Conservation (phyloP, 2,888 invertebrate genomes). For the Agrilus biguttatus region DNA sequence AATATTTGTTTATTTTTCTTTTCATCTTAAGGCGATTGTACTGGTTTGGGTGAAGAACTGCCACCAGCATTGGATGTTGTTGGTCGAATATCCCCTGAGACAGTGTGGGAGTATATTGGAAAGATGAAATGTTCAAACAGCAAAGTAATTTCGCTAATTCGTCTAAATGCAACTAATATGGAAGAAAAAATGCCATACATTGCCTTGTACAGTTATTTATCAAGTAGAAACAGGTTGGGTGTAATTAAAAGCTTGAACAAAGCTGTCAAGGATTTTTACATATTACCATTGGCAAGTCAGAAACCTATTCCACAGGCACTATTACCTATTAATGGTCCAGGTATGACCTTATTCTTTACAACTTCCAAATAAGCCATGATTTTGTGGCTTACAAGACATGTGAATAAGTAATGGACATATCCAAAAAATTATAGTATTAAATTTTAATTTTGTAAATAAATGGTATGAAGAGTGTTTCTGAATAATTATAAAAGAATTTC, state of each 20-base stretch:
- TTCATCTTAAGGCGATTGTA: slow-evolving; percentile 43
- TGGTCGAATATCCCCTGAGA: slow-evolving; percentile 79
- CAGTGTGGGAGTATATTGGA: slow-evolving; percentile 85
- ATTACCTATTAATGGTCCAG: slow-evolving; percentile 55
- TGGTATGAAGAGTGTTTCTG: no score
- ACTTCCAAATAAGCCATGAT: neutral
- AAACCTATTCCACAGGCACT: slow-evolving; percentile 56
- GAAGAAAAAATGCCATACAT: slow-evolving; percentile 76
- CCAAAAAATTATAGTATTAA: no score
- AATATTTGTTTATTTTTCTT: neutral
- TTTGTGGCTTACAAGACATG: neutral
- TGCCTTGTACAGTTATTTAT: slow-evolving; percentile 77
- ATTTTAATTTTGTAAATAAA: no score
- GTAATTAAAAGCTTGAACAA: slow-evolving; percentile 70
- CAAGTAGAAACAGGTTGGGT: slow-evolving; percentile 66
- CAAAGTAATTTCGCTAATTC: slow-evolving; percentile 74
- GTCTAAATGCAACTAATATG: slow-evolving; percentile 65
- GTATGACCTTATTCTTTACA: slow-evolving; percentile 26
- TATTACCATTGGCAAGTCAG: slow-evolving; percentile 69
- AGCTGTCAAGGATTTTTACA: slow-evolving; percentile 85
- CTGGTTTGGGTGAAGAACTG: slow-evolving; percentile 56
- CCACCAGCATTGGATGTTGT: slow-evolving; percentile 72
- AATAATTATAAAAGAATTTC: no score
- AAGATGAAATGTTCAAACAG: slow-evolving; percentile 80
- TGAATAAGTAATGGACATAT: no score